phyloP scores from a whole-genome alignment of 1,140 invertebrate species.

The Cepaea nemoralis region DNA sequence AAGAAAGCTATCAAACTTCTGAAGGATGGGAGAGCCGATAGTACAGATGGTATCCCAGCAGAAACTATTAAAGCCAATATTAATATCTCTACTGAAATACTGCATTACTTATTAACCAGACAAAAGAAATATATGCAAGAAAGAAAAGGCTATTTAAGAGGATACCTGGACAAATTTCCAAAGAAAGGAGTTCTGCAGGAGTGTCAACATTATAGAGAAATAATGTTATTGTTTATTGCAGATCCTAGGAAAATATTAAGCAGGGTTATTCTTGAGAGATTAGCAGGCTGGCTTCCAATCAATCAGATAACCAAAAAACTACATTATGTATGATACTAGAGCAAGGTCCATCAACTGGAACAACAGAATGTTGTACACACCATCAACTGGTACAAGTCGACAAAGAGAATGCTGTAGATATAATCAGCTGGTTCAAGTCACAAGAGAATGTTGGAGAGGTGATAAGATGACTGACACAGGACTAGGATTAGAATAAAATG shows the following conservation, averaged over 20 bases:
- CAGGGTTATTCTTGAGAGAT: background rate
- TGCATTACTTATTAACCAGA: background rate
- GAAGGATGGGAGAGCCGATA: background rate
- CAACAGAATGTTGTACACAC: too few relatives aligned
- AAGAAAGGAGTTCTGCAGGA: background rate
- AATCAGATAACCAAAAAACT: too few relatives aligned
- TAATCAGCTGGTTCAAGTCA: too few relatives aligned
- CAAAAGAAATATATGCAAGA: background rate
- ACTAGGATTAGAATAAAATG: too few relatives aligned
- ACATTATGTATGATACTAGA: too few relatives aligned
- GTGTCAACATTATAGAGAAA: background rate
- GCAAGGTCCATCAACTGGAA: too few relatives aligned
- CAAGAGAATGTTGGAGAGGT: too few relatives aligned
- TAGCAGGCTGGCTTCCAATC: too few relatives aligned
- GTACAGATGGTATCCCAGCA: background rate
- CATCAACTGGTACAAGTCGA: too few relatives aligned
- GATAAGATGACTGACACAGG: too few relatives aligned
- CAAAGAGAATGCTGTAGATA: too few relatives aligned
- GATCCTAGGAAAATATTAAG: background rate
- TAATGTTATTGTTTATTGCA: conserved; percentile 1
- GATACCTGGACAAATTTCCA: background rate
- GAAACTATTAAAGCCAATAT: background rate
- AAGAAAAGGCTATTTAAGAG: background rate
- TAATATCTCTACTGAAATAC: background rate
- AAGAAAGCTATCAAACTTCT: background rate